phyloP scores from a whole-genome alignment of 2,113 vertebrate species.

The Lontra canadensis region DNA sequence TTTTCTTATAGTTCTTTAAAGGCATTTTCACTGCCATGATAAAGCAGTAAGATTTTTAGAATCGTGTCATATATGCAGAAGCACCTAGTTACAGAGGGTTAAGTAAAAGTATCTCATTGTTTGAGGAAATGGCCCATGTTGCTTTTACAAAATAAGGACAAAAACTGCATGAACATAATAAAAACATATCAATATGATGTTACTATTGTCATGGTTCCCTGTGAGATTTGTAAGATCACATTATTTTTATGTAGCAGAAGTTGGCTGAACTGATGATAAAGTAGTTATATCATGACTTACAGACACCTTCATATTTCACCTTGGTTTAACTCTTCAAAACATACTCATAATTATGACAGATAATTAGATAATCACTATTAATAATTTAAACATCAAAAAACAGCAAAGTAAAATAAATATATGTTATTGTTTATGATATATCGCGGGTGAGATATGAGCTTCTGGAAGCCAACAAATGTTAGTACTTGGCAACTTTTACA shows the following conservation, averaged over 20 bases:
- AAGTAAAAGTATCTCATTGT: neutral
- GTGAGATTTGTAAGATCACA: neutral
- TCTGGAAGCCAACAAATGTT: neutral
- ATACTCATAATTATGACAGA: neutral
- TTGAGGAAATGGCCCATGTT: neutral
- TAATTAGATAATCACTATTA: neutral
- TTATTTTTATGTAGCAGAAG: neutral
- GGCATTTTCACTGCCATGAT: neutral
- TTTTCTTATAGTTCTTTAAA: slow-evolving; percentile 15
- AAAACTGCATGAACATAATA: neutral
- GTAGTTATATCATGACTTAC: neutral
- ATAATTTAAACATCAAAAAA: slow-evolving; percentile 13
- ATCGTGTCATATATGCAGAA: neutral
- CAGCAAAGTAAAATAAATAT: neutral
- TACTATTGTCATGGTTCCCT: neutral
- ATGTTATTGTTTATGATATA: neutral
- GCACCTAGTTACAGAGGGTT: neutral
- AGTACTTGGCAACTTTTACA: neutral
- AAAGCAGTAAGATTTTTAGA: neutral
- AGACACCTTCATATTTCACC: neutral
- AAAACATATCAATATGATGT: neutral
- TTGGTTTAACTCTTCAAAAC: neutral
- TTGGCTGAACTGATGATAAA: neutral
- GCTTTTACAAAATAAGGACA: neutral
- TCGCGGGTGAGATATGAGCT: neutral